Base-by-base conservation (phyloP, 2,113 vertebrate genomes). In the Ailurus styani region DNA sequence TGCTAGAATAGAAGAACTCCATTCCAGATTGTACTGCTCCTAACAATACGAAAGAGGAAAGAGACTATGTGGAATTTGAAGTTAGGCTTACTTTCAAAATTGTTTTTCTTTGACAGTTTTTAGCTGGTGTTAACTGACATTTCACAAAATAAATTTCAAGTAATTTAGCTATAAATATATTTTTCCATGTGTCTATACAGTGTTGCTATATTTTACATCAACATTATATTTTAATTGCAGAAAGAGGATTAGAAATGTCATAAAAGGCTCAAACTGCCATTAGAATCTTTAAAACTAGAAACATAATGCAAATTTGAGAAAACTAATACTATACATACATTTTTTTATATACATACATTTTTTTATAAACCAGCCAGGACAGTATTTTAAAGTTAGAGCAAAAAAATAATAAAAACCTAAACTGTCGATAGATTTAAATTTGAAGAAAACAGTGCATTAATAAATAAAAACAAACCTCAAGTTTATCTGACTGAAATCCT, bases 401-500 rank as follows among this genome's bases (percentile, higher is more conserved):
- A 95, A 95, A 95, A 93, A 68, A 66, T 25, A 90, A 93, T n/a
- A 21, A 60, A 73, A 97, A 57, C 23, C 25, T 73, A 84, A 96
- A 77, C 29, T 93, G 6, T 72, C 17, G 29, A 54, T 15, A 68
- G 0, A 82, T 40, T 10, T 81, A 75, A 93, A 87, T 50, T 4
- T 57, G 20, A 96, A 94, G 42, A 55, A 95, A 86, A 62, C 29
- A 78, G 60, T 37, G 60, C 40, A 62, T 18, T 88, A 40, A 4
- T 62, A 79, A 87, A 93, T 79, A 77, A 70, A 94, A 91, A 96
- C 97, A 75, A 95, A 99, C 99, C 99, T 99, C 99, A n/a, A 93
- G 55, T 96, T 98, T 99, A 92, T 99, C 99, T 25, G 98, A 98
- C 91, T 97, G 95, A 97, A 98, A 98, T 78, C 97, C 98, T 98